These are phyloP conservation scores for Patagioenas fasciata DNA, from an alignment of 2,113 vertebrate genomes.

Conservation along the genomic window DNA sequence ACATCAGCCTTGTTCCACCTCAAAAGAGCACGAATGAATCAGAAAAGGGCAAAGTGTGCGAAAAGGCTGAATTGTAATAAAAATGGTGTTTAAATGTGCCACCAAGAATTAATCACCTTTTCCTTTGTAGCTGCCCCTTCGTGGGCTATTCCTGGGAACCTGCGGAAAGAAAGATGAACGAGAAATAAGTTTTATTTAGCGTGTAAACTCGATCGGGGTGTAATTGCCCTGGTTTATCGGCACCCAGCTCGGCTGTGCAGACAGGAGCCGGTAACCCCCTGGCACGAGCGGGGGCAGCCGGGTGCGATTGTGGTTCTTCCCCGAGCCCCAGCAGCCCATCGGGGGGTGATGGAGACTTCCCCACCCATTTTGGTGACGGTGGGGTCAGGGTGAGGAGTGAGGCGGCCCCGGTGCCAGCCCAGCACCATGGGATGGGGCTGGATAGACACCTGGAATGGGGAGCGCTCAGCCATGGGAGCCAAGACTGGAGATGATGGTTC, in stretches of 20 bases:
- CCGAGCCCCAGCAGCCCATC: rapidly evolving
- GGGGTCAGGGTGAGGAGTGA: background rate
- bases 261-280: too few species aligned
- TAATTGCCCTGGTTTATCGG: background rate
- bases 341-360: background rate
- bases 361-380: rapidly evolving
- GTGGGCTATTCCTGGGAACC: background rate
- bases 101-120: slow-evolving; percentile 54
- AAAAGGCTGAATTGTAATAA: slow-evolving; percentile 60
- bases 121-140: background rate
- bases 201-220: background rate
- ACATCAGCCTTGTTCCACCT: slow-evolving; percentile 54
- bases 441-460: background rate
- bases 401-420: rapidly evolving
- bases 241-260: too few species aligned
- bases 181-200: background rate
- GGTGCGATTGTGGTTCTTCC: background rate
- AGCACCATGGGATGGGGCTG: rapidly evolving
- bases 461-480: background rate
- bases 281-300: too few species aligned
- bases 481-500: background rate
- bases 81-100: slow-evolving; percentile 55
- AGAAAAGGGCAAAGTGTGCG: slow-evolving; percentile 57
- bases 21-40: slow-evolving; percentile 65
- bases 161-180: background rate